These are phyloP conservation scores for Heliconius himera DNA, from an alignment of 1,140 invertebrate genomes.

Conservation along the genomic window DNA sequence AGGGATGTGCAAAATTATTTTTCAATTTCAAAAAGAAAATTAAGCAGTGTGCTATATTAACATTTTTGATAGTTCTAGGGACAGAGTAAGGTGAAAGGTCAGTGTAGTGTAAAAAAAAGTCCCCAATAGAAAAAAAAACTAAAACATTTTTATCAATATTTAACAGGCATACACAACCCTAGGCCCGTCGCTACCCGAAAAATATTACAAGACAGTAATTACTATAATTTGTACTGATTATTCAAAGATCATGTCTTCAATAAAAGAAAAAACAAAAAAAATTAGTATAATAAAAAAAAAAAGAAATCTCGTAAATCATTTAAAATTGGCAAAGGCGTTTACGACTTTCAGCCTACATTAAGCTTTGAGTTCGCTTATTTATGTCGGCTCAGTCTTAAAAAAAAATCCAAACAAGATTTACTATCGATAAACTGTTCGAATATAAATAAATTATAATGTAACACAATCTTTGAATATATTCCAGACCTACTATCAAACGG, in stretches of 20 bases:
- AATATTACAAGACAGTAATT: slow-evolving; percentile 51
- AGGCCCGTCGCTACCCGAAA: slow-evolving; percentile 40
- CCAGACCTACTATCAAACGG: slow-evolving; percentile 33
- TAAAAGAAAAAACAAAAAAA: slow-evolving; percentile 2
- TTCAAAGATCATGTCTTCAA: slow-evolving; percentile 56
- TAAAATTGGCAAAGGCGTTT: slow-evolving; percentile 11
- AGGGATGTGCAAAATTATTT: slow-evolving; percentile 39
- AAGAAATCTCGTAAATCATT: neutral
- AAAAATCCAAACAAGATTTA: slow-evolving; percentile 2
- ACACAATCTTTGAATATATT: slow-evolving; percentile 58
- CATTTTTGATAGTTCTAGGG: slow-evolving; percentile 23
- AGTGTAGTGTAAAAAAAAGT: slow-evolving; percentile 37
- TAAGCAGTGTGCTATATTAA: slow-evolving; percentile 61
- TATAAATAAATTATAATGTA: slow-evolving; percentile 28
- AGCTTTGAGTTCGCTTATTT: slow-evolving; percentile 2
- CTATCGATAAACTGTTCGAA: neutral
- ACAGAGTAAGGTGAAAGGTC: slow-evolving; percentile 37
- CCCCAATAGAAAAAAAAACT: slow-evolving; percentile 32
- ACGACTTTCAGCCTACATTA: slow-evolving; percentile 10
- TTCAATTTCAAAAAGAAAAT: slow-evolving; percentile 49
- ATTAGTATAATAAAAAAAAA: neutral
- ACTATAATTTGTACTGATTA: slow-evolving; percentile 34
- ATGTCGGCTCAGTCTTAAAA: slow-evolving; percentile 10
- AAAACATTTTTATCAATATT: slow-evolving; percentile 26
- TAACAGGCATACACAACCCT: slow-evolving; percentile 35